Base-by-base conservation (phyloP, 2,113 vertebrate species). In the Phylloscopus trochiloides region DNA sequence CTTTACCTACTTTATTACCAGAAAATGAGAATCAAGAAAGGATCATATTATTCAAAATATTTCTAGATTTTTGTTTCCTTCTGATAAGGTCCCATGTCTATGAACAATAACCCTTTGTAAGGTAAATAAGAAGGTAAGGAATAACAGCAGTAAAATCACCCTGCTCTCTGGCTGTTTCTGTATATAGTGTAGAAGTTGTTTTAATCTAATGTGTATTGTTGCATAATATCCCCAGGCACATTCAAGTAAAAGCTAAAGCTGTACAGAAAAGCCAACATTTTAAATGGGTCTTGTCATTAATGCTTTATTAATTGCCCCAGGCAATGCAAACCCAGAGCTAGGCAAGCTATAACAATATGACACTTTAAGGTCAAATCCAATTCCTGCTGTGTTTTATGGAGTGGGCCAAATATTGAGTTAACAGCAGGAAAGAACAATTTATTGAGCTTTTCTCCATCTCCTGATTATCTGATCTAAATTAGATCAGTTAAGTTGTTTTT, bases 251-350 rank as follows among this genome's bases (percentile, higher is more conserved):
- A 98, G 98, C 98, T 97, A 97, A 98, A 98, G 98, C 98, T 96
- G 86, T 97, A 98, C 97, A 98, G 98, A 98, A 98, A 98, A 98
- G 98, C 98, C 98, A 98, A 98, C 98, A 98, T 99, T 99, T 99
- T 98, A 99, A 99, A 99, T 99, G 98, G 98, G 98, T 98, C 99
- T 99, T 99, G 99, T 99, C 99, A 99, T 99, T 99, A 99, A 99
- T 99, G 99, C 99, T 99, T 99, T 99, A 99, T 99, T 99, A 99
- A 99, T 99, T 99, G 99, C 99, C 98, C 63, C 94, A 96, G 98
- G 99, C 99, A 97, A 98, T 97, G 94, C 95, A 98, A 98, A 98
- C 98, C 97, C 97, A 96, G 98, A 96, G 98, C 98, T 96, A 97
- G 98, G 98, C 98, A 98, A 98, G 98, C 98, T 98, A 97, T 98